A percentile compares a stretch with the other conserved stretches of the same genome.
phyloP scores from a whole-genome alignment of 2,888 invertebrate species.

The Noctua fimbriata region DNA sequence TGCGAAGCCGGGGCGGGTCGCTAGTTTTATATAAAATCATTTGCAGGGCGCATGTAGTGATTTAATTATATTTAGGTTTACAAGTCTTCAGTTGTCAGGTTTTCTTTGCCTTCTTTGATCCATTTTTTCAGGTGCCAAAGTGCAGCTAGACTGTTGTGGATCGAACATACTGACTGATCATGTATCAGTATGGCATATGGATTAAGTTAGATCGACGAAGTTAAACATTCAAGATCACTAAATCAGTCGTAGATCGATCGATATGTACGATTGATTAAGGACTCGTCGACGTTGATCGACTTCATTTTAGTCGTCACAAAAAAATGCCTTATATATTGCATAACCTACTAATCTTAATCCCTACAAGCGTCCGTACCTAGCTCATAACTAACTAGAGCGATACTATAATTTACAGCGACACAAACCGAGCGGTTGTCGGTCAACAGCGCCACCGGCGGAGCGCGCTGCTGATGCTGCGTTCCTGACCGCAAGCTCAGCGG shows the following conservation, averaged over 20 bases:
- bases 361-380: neutral
- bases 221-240: neutral
- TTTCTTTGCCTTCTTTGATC: neutral
- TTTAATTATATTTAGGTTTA: neutral
- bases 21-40: neutral
- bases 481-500: neutral
- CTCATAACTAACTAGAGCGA: neutral
- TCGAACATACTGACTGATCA: neutral
- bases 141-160: neutral
- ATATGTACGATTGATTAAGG: neutral
- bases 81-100: neutral
- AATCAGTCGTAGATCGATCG: too few relatives aligned
- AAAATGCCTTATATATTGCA: neutral
- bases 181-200: too few relatives aligned
- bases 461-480: conserved; percentile 5
- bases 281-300: neutral
- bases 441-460: neutral
- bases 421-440: neutral
- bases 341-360: neutral
- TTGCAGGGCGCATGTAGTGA: neutral
- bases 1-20: too few relatives aligned
- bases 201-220: neutral
- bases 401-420: neutral
- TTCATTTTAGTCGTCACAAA: neutral
- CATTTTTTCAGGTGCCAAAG: neutral